Evolutionary conservation across 1,140 invertebrate species (phyloP), one percentile per base, ranked within the genome.

Genomic region (Drosophila ironensis): DNA sequence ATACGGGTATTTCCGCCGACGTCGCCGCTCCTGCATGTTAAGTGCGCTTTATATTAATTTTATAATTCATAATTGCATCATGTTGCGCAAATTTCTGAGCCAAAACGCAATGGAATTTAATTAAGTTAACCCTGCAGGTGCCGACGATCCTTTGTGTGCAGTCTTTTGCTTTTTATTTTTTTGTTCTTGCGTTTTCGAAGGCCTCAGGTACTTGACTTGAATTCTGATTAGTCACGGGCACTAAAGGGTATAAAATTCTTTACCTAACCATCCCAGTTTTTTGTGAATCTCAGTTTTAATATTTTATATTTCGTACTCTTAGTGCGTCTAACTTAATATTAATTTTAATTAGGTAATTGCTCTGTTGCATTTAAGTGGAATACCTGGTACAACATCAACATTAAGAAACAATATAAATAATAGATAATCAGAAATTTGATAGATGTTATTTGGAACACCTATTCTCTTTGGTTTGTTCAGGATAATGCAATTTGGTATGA

Each of bases 91-190:
- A 72, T 77, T 68, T 68, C 52, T 68, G 37, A 40, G 35, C 24
- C 69, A 27, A 68, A 72, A 77, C 54, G 74, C 74, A 77, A 68
- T 77, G 74, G 69, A 77, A 78, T 77, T 73, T 77, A 67, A 68
- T 78, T 68, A 78, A 68, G 54, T 67, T 77, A 72, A 25, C 50
- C 41, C 46, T 70, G 63, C 27, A 40, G 37, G 47, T 53, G 60
- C 59, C 41, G 59, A 47, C 33, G 56, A n/a, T 63, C 59, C 57
- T 63, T 63, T 61, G 56, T 40, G 56, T 48, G 41, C 56, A 40
- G 56, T 61, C 48, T 56, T 20, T 19, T 16, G 20, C 12, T 33
- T 30, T 8, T 9, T 11, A n/a, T 27, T 51, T 35, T 40, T 50
- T 64, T 1, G 1, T 46, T 37, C 14, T 40, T n/a, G n/a, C n/a